Conservation (phyloP, 1,140 invertebrate genomes). For the Cotesia vestalis region DNA sequence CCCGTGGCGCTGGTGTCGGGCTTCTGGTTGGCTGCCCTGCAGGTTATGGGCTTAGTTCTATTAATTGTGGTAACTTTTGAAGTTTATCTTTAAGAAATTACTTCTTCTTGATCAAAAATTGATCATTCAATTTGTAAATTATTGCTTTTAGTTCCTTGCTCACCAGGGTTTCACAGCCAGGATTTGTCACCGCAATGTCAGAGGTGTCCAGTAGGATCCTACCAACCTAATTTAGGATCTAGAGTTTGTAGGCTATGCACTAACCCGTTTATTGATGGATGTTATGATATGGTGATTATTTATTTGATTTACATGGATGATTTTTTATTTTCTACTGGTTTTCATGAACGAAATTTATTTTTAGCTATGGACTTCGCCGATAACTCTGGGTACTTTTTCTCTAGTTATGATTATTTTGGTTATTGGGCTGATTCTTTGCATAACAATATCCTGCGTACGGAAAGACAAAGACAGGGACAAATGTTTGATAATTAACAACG, state of each 20-base stretch:
- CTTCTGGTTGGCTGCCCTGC: constrained; percentile 55
- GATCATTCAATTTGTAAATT: constrained; percentile 3
- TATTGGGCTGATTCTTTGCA: constrained; percentile 41
- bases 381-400: constrained; percentile 37
- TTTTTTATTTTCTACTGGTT: neutral
- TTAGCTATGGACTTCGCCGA: constrained; percentile 47
- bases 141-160: constrained; percentile 54
- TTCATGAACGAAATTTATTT: constrained; percentile 18
- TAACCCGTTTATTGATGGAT: constrained; percentile 57
- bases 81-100: neutral
- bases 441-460: constrained; percentile 40
- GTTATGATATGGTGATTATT: constrained; percentile 50
- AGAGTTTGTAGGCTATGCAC: constrained; percentile 55
- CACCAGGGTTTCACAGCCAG: constrained; percentile 55
- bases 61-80: constrained; percentile 49
- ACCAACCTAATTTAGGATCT: constrained; percentile 57
- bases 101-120: neutral
- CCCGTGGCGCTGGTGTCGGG: constrained; percentile 42
- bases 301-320: no score
- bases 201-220: constrained; percentile 53
- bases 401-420: constrained; percentile 40
- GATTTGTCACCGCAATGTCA: constrained; percentile 55
- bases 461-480: constrained; percentile 23
- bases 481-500: neutral
- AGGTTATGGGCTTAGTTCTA: constrained; percentile 53